Percentiles rank a stretch among this genome's conserved stretches.
These are phyloP conservation scores for Agriopis marginaria DNA, from an alignment of 2,888 invertebrate genomes.

Conservation along the genomic window DNA sequence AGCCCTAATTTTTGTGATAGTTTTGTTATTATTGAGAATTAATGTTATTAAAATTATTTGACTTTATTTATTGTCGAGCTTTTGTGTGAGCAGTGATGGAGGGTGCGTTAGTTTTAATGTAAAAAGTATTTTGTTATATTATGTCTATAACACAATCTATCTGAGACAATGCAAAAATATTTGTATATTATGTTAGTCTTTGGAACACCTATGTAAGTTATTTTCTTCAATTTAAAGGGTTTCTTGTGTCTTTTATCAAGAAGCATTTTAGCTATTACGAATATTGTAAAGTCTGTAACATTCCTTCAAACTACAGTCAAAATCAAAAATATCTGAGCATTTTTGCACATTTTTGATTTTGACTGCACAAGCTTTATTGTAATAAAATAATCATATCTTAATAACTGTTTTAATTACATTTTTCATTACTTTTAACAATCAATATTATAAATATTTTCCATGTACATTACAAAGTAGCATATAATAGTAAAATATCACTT, in stretches of 20 bases:
- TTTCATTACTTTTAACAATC: constrained; percentile 10
- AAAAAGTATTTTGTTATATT: neutral
- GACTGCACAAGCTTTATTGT: constrained; percentile 5
- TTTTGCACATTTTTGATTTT: constrained; percentile 6
- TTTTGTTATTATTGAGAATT: neutral
- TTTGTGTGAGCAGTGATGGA: neutral
- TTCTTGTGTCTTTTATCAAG: no score
- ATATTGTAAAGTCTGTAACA: neutral
- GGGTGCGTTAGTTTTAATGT: neutral
- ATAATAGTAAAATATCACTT: constrained; percentile 10
- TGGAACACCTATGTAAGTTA: no score
- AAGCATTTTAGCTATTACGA: no score
- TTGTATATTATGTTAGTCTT: no score
- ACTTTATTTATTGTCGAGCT: no score
- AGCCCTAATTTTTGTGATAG: constrained; percentile 36
- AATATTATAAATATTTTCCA: constrained; percentile 12
- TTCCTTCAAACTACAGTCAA: neutral
- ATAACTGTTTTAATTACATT: constrained; percentile 18
- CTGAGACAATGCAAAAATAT: no score
- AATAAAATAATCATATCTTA: constrained; percentile 21
- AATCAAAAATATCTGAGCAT: neutral
- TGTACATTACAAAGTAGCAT: constrained; percentile 4
- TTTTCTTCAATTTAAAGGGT: no score
- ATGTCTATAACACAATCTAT: neutral
- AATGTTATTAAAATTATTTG: neutral